These are phyloP conservation scores for Laticauda laticaudata DNA, from an alignment of 2,113 vertebrate species.

Conservation along the genomic window DNA sequence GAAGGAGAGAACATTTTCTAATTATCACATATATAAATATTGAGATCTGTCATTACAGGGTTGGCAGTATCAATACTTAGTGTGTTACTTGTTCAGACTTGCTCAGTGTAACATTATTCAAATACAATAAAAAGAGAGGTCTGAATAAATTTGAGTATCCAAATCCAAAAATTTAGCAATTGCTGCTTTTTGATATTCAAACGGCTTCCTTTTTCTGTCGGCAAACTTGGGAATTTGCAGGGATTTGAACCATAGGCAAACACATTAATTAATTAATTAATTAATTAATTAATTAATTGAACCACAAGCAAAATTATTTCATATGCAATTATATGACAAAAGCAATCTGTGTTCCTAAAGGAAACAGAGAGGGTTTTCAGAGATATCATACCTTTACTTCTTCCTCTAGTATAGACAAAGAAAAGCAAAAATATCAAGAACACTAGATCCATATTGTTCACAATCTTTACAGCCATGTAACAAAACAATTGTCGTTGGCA, in stretches of 20 bases:
- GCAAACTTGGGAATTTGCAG: not conserved
- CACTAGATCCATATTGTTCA: not conserved
- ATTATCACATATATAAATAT: not conserved
- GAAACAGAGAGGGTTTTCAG: not conserved
- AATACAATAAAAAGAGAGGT: not conserved
- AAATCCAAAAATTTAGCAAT: not conserved
- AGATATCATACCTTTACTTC: not conserved
- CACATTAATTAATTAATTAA: not conserved
- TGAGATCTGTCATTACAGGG: not conserved
- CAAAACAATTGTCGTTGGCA: not conserved
- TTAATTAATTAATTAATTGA: not conserved
- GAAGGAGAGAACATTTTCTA: not conserved
- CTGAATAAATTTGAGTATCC: not conserved
- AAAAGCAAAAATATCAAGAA: not conserved
- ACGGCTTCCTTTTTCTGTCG: not conserved
- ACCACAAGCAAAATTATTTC: not conserved
- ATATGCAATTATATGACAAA: not conserved
- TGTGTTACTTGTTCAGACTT: not conserved
- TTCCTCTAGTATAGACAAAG: not conserved
- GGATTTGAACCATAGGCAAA: not conserved
- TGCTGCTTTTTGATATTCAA: not conserved
- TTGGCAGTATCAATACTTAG: not conserved
- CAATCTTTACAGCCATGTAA: not conserved
- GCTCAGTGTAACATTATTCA: not conserved
- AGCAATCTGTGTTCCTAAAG: not conserved